Evolutionary conservation across 1,140 invertebrate species (phyloP).

Genomic region (Zaprionus capensis): DNA sequence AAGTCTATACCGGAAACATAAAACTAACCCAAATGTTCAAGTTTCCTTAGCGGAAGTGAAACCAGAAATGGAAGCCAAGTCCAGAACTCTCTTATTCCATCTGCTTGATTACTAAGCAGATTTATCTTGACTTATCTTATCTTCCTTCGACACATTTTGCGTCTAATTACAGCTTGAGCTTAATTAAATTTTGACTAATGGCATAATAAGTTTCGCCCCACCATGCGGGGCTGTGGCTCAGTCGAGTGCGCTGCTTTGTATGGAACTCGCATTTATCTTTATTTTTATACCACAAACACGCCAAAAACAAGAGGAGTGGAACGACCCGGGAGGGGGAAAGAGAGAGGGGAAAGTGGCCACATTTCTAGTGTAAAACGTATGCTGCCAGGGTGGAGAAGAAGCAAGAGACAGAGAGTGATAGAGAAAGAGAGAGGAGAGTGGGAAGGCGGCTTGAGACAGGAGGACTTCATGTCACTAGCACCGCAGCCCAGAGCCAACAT

Average conservation of each 20-base stretch:
- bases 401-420: neutral
- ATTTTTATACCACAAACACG: constrained; percentile 82
- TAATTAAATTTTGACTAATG: constrained; percentile 13
- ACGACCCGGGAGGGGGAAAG: neutral
- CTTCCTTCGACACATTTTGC: neutral
- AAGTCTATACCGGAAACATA: too few relatives aligned
- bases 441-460: neutral
- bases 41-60: neutral
- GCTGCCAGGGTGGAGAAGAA: constrained; percentile 28
- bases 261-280: constrained; percentile 83
- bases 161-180: neutral
- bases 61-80: neutral
- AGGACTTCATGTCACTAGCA: constrained; percentile 21
- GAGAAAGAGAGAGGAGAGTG: neutral
- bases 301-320: constrained; percentile 50
- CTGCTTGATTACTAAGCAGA: neutral
- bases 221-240: constrained; percentile 18
- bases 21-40: neutral
- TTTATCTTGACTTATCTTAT: neutral
- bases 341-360: constrained; percentile 29
- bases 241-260: constrained; percentile 68
- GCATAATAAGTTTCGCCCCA: constrained; percentile 12
- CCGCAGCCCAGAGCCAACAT: constrained; percentile 27
- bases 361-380: constrained; percentile 63
- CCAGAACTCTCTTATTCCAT: neutral